A percentile compares a stretch with the other conserved stretches of the same genome.
These are phyloP conservation scores for Hofmannophila pseudospretella DNA, from an alignment of 2,888 invertebrate genomes.

Conservation along the genomic window DNA sequence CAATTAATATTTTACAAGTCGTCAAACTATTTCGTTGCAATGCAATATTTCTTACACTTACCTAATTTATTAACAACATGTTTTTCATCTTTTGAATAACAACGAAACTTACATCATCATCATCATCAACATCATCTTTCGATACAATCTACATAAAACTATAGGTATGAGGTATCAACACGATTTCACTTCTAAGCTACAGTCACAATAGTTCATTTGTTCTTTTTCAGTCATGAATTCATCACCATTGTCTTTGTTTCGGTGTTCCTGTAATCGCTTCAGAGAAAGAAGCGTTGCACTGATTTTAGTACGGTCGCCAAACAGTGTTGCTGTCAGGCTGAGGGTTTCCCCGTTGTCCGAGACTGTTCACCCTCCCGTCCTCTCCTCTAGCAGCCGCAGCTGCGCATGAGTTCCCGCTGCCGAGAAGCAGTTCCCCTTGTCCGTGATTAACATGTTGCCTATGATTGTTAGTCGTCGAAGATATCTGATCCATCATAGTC, in stretches of 20 bases:
- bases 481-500: constrained; percentile 87
- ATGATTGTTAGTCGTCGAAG: constrained; percentile 80
- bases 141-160: constrained; percentile 1
- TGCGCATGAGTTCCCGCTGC: constrained; percentile 78
- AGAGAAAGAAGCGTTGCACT: constrained; percentile 34
- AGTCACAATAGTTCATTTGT: neutral
- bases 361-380: constrained; percentile 75
- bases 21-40: constrained; percentile 54
- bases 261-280: no score
- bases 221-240: neutral
- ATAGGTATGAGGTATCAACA: constrained; percentile 14
- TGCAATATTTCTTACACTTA: constrained; percentile 14
- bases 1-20: constrained; percentile 33
- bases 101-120: neutral
- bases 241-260: neutral
- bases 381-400: constrained; percentile 77
- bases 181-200: constrained; percentile 4
- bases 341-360: constrained; percentile 78
- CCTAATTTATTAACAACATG: constrained; percentile 26
- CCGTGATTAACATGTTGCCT: constrained; percentile 64
- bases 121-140: neutral
- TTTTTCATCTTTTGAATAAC: constrained; percentile 6
- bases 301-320: constrained; percentile 85
- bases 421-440: constrained; percentile 67
- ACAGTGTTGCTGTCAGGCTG: constrained; percentile 83